phyloP scores from a whole-genome alignment of 2,113 vertebrate species.

The Neogale vison region DNA sequence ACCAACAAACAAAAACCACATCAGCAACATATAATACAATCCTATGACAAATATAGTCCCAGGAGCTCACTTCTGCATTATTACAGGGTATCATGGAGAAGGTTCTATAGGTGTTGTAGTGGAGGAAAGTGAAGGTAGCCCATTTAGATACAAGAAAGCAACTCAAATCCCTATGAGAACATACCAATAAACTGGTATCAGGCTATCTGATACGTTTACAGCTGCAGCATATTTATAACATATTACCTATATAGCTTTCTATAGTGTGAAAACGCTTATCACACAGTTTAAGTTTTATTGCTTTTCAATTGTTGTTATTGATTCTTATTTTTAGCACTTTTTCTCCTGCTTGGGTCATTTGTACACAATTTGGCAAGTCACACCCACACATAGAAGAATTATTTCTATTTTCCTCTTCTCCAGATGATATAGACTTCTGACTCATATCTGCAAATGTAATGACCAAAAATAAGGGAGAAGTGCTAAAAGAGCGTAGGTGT shows the following conservation, averaged over 20 bases:
- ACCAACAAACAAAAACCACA: neutral
- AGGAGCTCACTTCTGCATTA: neutral
- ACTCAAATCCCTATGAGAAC: neutral
- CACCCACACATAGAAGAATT: neutral
- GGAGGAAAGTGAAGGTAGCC: too few relatives aligned
- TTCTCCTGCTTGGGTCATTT: neutral
- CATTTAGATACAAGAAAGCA: neutral
- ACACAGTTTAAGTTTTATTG: neutral
- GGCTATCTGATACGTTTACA: neutral
- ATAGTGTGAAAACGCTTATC: neutral
- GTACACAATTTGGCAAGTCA: neutral
- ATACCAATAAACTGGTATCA: neutral
- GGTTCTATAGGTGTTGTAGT: neutral
- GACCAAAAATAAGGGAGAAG: conserved; percentile 60
- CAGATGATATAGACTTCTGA: conserved; percentile 25
- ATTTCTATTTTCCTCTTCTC: neutral
- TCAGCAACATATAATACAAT: neutral
- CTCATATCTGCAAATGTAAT: conserved; percentile 50
- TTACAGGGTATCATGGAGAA: neutral
- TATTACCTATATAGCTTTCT: neutral
- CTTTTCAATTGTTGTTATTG: neutral
- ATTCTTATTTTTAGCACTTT: neutral
- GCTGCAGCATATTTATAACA: neutral
- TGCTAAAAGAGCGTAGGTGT: neutral
- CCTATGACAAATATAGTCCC: neutral